Conservation (phyloP, 2,888 invertebrate genomes). For the Eupeodes luniger region DNA sequence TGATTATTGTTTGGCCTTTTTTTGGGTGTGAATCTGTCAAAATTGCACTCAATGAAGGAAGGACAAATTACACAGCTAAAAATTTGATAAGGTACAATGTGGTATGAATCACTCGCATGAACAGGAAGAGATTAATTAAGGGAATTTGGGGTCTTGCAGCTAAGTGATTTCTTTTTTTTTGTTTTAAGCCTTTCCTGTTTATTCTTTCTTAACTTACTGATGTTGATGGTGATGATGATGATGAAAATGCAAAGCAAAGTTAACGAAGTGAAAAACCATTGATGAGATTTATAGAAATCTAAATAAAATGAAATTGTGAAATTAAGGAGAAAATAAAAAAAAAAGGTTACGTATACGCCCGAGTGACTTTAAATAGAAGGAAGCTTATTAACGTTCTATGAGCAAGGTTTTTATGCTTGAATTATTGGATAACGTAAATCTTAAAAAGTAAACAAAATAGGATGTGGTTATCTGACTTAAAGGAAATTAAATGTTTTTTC, state of each 20-base stretch:
- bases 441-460: constrained; percentile 5
- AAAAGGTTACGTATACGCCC: constrained; percentile 28
- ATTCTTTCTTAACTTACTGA: no score
- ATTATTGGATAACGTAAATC: background rate
- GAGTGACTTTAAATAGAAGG: constrained; percentile 6
- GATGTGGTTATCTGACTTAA: background rate
- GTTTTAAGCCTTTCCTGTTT: background rate
- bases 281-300: background rate
- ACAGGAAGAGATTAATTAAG: constrained; percentile 33
- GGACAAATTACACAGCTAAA: constrained; percentile 19
- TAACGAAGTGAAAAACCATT: constrained; percentile 9
- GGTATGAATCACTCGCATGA: background rate
- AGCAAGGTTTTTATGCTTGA: background rate
- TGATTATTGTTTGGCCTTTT: constrained; percentile 7
- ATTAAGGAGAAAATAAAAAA: constrained; percentile 6
- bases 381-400: background rate
- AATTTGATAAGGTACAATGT: constrained; percentile 21
- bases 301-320: constrained; percentile 10
- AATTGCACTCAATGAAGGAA: constrained; percentile 2
- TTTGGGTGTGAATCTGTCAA: background rate
- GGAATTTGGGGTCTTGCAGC: background rate
- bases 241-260: constrained; percentile 25
- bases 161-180: background rate
- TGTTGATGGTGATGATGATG: background rate
- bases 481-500: background rate